phyloP scores from a whole-genome alignment of 2,797 vertebrate genomes.

The Cyclopterus lumpus region DNA sequence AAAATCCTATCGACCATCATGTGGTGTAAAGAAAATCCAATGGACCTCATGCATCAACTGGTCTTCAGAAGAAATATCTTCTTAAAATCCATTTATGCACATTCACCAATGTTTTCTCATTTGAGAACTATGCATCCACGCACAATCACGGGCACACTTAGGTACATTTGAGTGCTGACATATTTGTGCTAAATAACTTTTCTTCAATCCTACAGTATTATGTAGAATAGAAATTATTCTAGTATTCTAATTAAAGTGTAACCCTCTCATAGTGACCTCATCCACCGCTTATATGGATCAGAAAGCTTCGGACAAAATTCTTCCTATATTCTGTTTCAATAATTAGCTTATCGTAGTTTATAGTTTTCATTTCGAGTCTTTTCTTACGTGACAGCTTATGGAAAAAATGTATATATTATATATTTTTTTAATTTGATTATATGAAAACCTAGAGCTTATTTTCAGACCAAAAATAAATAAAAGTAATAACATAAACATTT shows the following conservation, averaged over 20 bases:
- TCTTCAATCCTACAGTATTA: background rate
- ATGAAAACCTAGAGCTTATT: no score
- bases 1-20: background rate
- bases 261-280: no score
- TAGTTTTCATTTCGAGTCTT: no score
- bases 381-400: no score
- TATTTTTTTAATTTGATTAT: no score
- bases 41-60: background rate
- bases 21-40: background rate
- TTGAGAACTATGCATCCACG: background rate
- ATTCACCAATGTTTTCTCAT: background rate
- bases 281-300: no score
- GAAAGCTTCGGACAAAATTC: no score
- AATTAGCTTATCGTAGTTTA: no score
- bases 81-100: background rate
- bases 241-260: background rate
- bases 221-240: background rate
- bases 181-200: background rate
- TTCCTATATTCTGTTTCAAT: no score
- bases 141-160: background rate
- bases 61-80: background rate
- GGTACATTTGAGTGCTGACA: background rate
- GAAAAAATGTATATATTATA: no score
- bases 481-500: no score
- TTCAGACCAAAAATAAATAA: no score